phyloP scores from a whole-genome alignment of 2,888 invertebrate genomes.

The Plebejus anna region DNA sequence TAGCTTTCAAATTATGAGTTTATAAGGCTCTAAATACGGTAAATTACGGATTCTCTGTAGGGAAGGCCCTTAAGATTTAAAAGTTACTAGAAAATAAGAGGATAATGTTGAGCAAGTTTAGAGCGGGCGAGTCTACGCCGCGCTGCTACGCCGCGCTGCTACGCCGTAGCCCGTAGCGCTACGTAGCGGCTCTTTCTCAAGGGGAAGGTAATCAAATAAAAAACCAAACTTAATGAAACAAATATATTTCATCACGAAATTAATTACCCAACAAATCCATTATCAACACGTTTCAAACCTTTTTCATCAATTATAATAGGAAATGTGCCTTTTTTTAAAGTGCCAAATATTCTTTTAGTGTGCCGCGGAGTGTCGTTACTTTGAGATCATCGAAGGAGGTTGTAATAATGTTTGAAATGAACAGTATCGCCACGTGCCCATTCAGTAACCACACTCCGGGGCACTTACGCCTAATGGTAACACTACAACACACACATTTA shows the following conservation, averaged over 20 bases:
- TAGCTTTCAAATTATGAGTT: too few species aligned
- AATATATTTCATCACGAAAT: slow-evolving; percentile 81
- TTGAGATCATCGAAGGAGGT: slow-evolving; percentile 63
- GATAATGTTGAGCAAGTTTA: neutral
- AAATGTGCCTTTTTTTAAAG: slow-evolving; percentile 77
- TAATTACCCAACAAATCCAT: slow-evolving; percentile 81
- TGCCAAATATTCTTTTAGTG: slow-evolving; percentile 77
- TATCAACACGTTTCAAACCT: slow-evolving; percentile 79
- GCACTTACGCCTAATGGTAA: slow-evolving; percentile 77
- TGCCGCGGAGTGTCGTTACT: slow-evolving; percentile 63
- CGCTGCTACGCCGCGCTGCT: neutral
- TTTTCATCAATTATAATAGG: slow-evolving; percentile 73
- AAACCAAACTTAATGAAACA: slow-evolving; percentile 71
- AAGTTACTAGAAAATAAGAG: too few species aligned
- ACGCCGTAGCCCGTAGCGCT: neutral
- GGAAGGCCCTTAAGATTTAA: too few species aligned
- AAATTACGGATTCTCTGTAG: too few species aligned
- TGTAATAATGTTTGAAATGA: slow-evolving; percentile 42
- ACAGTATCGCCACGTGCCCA: slow-evolving; percentile 37
- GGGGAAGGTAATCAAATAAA: slow-evolving; percentile 51
- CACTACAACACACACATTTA: slow-evolving; percentile 81
- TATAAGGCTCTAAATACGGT: too few species aligned
- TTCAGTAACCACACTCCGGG: slow-evolving; percentile 52
- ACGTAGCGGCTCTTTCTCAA: neutral
- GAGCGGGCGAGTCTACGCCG: neutral